Conservation (phyloP, 2,888 invertebrate species). For the Cinara cedri region DNA sequence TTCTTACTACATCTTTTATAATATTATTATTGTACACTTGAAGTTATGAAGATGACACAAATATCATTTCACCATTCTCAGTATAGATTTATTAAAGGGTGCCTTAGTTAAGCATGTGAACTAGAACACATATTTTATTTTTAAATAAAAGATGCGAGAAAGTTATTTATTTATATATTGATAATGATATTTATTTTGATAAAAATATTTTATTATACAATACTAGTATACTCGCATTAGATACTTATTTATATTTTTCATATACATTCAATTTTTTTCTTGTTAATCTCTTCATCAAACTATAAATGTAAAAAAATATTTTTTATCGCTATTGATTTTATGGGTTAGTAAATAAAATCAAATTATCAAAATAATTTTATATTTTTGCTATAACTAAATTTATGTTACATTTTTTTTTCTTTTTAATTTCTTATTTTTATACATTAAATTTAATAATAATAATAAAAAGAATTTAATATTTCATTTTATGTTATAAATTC, state of each 20-base stretch:
- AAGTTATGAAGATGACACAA: slow-evolving; percentile 13
- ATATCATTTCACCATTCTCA: slow-evolving; percentile 29
- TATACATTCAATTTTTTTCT: too few species aligned
- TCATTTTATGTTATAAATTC: background rate
- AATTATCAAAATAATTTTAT: background rate
- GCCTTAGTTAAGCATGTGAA: background rate
- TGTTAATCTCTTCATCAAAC: too few species aligned
- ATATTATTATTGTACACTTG: background rate
- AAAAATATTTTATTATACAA: background rate
- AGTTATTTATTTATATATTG: too few species aligned
- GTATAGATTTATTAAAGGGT: background rate
- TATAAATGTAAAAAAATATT: too few species aligned
- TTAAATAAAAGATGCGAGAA: too few species aligned
- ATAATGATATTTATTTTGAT: background rate
- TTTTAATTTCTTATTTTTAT: background rate
- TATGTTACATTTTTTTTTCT: background rate
- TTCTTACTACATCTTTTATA: background rate
- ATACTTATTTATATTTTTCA: too few species aligned
- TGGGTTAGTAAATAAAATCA: background rate
- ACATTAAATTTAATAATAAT: background rate
- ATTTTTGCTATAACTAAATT: background rate
- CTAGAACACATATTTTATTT: background rate
- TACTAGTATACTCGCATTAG: too few species aligned
- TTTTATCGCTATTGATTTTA: background rate
- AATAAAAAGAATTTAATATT: background rate